Percentiles rank a stretch among this genome's conserved stretches.
phyloP scores from a whole-genome alignment of 2,888 invertebrate species.

The Epsilonema sp. region DNA sequence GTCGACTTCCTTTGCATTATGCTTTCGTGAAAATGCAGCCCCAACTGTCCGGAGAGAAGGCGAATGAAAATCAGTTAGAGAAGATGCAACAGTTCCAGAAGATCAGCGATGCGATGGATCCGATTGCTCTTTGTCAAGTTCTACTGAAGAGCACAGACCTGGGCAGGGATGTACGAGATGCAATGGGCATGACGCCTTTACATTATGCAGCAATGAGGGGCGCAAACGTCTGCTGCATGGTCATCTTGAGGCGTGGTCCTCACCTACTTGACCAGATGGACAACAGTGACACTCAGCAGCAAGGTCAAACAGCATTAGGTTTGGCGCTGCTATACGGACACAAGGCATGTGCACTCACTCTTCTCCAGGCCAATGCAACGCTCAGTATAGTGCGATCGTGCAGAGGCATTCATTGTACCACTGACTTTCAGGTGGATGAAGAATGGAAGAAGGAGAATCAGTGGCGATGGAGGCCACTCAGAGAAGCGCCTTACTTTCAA shows the following conservation, averaged over 20 bases:
- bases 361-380: conserved; percentile 15
- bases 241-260: conserved; percentile 27
- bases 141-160: conserved; percentile 11
- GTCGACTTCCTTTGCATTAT: conserved; percentile 35
- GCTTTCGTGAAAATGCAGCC: conserved; percentile 31
- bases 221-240: conserved; percentile 35
- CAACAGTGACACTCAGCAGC: conserved; percentile 33
- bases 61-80: conserved; percentile 14
- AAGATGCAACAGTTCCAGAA: too few species aligned
- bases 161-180: conserved; percentile 27
- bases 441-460: conserved; percentile 1
- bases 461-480: conserved; percentile 8
- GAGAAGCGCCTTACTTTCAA: neutral
- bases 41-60: conserved; percentile 15
- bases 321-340: conserved; percentile 32
- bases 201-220: conserved; percentile 35
- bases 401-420: too few species aligned
- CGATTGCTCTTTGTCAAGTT: conserved; percentile 15
- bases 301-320: too few species aligned
- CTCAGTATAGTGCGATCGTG: too few species aligned
- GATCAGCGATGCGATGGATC: conserved; percentile 10
- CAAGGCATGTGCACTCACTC: conserved; percentile 28
- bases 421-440: too few species aligned
- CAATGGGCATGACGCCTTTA: conserved; percentile 34
- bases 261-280: conserved; percentile 27